A percentile compares a stretch with the other conserved stretches of the same genome.
Conservation (phyloP, 2,888 invertebrate genomes). For the Chrysolina americana region DNA sequence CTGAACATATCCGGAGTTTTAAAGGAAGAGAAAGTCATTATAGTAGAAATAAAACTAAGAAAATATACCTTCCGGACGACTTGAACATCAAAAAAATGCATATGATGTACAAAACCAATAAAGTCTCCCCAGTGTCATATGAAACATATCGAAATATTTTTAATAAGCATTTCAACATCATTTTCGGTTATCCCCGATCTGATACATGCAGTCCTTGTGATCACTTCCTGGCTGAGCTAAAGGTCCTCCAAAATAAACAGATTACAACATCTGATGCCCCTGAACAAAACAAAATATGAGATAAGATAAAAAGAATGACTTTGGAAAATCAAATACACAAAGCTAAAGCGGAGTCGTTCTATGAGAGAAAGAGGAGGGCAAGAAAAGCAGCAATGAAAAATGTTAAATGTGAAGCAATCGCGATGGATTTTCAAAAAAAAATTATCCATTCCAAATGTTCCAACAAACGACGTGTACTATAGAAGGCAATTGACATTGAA, state of each 20-base stretch:
- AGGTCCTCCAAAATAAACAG: conserved; percentile 13
- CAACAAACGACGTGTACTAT: conserved; percentile 20
- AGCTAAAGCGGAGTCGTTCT: conserved; percentile 33
- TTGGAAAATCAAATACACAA: conserved; percentile 31
- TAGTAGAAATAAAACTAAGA: conserved; percentile 20
- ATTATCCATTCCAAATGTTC: conserved; percentile 26
- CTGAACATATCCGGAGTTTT: conserved; percentile 18
- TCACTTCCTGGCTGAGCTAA: conserved; percentile 34
- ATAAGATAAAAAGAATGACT: conserved; percentile 26
- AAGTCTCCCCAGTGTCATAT: conserved; percentile 16
- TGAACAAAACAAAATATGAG: conserved; percentile 26
- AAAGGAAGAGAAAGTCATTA: conserved; percentile 23
- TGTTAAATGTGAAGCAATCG: conserved; percentile 22
- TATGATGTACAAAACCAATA: neutral
- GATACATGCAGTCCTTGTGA: conserved; percentile 29
- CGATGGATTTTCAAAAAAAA: conserved; percentile 31
- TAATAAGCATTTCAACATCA: conserved; percentile 30
- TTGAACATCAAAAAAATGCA: conserved; percentile 23
- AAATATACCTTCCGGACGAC: conserved; percentile 14
- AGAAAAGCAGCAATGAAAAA: conserved; percentile 30
- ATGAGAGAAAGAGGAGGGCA: conserved; percentile 31
- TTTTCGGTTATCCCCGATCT: conserved; percentile 28
- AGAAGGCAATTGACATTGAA: conserved; percentile 24
- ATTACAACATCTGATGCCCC: conserved; percentile 7
- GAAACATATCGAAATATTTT: conserved; percentile 37